Evolutionary conservation across 2,888 invertebrate genomes (phyloP).

Genomic region (Idaea dimidiata): DNA sequence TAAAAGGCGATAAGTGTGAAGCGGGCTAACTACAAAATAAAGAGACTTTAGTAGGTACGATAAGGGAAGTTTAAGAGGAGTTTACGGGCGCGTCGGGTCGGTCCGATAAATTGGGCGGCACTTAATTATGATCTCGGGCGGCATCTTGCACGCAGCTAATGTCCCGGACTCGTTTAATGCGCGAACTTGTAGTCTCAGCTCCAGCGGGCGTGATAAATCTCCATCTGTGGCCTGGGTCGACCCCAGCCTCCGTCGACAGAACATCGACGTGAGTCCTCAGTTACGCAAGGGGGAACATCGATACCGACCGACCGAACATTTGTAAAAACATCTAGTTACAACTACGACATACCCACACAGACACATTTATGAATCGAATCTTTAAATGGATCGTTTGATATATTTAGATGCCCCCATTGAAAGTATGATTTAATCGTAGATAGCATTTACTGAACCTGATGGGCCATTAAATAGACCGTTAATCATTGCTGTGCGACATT

Average conservation of each 20-base stretch:
- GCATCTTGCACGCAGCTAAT: slow-evolving; percentile 80
- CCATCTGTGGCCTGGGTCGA: slow-evolving; percentile 60
- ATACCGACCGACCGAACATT: not conserved
- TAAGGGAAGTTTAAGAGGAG: slow-evolving; percentile 78
- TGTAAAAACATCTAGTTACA: not conserved
- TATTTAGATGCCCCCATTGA: not conserved
- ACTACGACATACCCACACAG: not conserved
- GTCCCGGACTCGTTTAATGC: slow-evolving; percentile 80
- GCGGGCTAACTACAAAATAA: slow-evolving; percentile 77
- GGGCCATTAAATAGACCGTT: slow-evolving; percentile 24
- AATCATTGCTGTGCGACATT: slow-evolving; percentile 22
- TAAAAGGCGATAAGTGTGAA: slow-evolving; percentile 69
- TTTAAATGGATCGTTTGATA: not conserved
- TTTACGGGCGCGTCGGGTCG: slow-evolving; percentile 72
- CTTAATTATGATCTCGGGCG: slow-evolving; percentile 81
- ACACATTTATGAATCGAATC: not conserved
- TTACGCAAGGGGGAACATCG: not conserved
- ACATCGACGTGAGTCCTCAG: not conserved
- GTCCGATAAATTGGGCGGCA: slow-evolving; percentile 80
- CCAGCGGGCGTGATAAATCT: slow-evolving; percentile 78
- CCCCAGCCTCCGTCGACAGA: slow-evolving; percentile 34
- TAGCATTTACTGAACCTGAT: slow-evolving; percentile 19
- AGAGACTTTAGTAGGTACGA: slow-evolving; percentile 75
- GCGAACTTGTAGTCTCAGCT: slow-evolving; percentile 77
- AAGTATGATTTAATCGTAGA: slow-evolving; percentile 16